Evolutionary conservation across 1,140 invertebrate species (phyloP).

Genomic region (Dinoponera quadriceps): DNA sequence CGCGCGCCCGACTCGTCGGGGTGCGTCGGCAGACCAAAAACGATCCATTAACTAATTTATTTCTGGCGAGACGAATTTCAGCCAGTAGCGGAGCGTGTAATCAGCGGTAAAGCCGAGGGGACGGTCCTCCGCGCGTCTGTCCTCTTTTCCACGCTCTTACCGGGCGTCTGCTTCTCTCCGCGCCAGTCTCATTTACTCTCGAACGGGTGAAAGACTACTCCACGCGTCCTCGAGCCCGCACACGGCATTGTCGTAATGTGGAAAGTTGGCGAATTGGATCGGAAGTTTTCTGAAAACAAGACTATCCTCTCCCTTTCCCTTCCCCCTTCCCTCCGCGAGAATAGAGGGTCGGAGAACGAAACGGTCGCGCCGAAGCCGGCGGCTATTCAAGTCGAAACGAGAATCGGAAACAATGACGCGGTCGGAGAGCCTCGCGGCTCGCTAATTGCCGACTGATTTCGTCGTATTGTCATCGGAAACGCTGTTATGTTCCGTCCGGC

Average conservation of each 20-base stretch:
- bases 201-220: conserved; percentile 35
- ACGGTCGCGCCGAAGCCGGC: conserved; percentile 3
- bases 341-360: not conserved
- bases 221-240: conserved; percentile 65
- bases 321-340: no score
- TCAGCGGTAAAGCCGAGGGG: conserved; percentile 68
- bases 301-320: not conserved
- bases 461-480: not conserved
- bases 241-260: conserved; percentile 76
- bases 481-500: not conserved
- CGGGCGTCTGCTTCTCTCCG: conserved; percentile 2
- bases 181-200: conserved; percentile 63
- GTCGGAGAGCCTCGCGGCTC: conserved; percentile 30
- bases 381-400: conserved; percentile 16
- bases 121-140: conserved; percentile 1
- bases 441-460: conserved; percentile 54
- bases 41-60: conserved; percentile 80
- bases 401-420: conserved; percentile 44
- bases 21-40: not conserved
- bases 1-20: no score
- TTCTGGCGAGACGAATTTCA: conserved; percentile 76
- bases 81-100: conserved; percentile 74
- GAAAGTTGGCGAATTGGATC: conserved; percentile 78
- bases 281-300: conserved; percentile 77
- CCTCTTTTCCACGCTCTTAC: conserved; percentile 37